Conservation (phyloP, 2,113 vertebrate genomes). For the Xiphophorus maculatus region DNA sequence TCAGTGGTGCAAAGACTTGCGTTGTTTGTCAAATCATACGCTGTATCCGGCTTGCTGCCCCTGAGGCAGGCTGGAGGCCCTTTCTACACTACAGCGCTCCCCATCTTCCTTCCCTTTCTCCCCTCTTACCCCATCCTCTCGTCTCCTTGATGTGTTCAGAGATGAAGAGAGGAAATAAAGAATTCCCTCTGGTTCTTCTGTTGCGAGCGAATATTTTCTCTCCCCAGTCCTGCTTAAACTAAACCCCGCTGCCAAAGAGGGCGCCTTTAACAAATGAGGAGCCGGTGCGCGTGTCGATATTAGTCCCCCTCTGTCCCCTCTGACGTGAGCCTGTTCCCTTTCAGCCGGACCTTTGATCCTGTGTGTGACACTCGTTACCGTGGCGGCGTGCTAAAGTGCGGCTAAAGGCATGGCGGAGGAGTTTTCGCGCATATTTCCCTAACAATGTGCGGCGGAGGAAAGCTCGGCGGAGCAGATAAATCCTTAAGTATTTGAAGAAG, state of each 20-base stretch:
- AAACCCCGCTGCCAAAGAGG: slow-evolving; percentile 20
- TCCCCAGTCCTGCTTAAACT: slow-evolving; percentile 45
- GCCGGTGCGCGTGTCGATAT: slow-evolving; percentile 21
- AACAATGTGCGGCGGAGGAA: slow-evolving; percentile 57
- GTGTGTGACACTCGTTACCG: slow-evolving; percentile 14
- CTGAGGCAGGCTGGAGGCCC: slow-evolving; percentile 70
- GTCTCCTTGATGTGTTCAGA: slow-evolving; percentile 41
- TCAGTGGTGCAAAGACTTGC: slow-evolving; percentile 73
- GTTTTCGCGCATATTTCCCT: slow-evolving; percentile 60
- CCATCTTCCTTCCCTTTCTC: slow-evolving; percentile 42
- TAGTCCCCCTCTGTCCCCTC: neutral
- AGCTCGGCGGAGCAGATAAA: slow-evolving; percentile 65
- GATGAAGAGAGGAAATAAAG: slow-evolving; percentile 41
- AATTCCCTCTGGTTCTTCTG: slow-evolving; percentile 48
- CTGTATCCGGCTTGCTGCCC: slow-evolving; percentile 67
- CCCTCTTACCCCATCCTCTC: neutral
- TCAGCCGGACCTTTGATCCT: slow-evolving; percentile 2
- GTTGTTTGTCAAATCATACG: slow-evolving; percentile 75
- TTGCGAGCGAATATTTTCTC: slow-evolving; percentile 11
- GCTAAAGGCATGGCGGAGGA: slow-evolving; percentile 36
- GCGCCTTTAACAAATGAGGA: slow-evolving; percentile 46
- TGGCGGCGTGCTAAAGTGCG: slow-evolving; percentile 36
- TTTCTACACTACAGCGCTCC: slow-evolving; percentile 55
- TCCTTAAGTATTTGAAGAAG: slow-evolving; percentile 69
- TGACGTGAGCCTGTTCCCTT: neutral